These are phyloP conservation scores for Neoascia interrupta DNA, from an alignment of 2,888 invertebrate genomes.

Conservation along the genomic window DNA sequence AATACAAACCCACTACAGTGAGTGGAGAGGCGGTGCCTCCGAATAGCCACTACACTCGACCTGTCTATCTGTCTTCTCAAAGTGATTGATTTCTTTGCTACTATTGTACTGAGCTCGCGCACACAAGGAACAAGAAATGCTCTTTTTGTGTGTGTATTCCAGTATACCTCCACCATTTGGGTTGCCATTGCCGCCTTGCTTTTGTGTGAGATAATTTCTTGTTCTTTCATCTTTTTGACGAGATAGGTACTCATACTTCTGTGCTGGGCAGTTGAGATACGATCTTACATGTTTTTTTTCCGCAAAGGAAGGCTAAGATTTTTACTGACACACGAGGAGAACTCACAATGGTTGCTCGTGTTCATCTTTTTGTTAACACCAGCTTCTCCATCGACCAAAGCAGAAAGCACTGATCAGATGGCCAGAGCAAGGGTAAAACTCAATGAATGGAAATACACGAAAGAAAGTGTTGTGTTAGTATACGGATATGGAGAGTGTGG, in stretches of 20 bases:
- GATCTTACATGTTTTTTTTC: too few relatives aligned
- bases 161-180: background rate
- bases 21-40: slow-evolving; percentile 58
- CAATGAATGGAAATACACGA: too few relatives aligned
- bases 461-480: too few relatives aligned
- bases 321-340: too few relatives aligned
- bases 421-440: too few relatives aligned
- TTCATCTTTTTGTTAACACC: too few relatives aligned
- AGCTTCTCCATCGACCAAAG: too few relatives aligned
- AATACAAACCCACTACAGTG: slow-evolving; percentile 15
- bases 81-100: slow-evolving; percentile 66
- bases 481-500: too few relatives aligned
- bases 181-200: slow-evolving; percentile 31
- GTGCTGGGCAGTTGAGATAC: background rate
- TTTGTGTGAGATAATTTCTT: slow-evolving; percentile 11
- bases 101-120: background rate
- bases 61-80: slow-evolving; percentile 62
- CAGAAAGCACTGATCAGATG: too few relatives aligned
- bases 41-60: slow-evolving; percentile 48
- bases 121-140: background rate
- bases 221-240: slow-evolving; percentile 14
- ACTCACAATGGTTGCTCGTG: too few relatives aligned
- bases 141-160: background rate
- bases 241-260: too few relatives aligned
- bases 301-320: too few relatives aligned